These are phyloP conservation scores for Craseonycteris thonglongyai DNA, from an alignment of 2,113 vertebrate species.

Conservation along the genomic window DNA sequence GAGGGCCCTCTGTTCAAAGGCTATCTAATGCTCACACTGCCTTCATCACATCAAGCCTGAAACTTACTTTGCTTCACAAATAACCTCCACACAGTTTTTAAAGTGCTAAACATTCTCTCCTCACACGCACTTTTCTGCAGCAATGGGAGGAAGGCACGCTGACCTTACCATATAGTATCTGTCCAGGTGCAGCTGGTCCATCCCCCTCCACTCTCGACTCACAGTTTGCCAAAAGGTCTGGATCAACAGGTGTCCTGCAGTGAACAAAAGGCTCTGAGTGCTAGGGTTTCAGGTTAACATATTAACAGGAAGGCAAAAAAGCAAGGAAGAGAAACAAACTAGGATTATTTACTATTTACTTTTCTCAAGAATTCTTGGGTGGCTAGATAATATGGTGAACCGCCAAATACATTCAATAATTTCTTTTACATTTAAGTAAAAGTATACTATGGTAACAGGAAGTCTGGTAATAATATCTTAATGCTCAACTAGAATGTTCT, in stretches of 20 bases:
- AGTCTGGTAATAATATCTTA: neutral
- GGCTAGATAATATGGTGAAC: neutral
- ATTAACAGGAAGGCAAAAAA: fast-evolving
- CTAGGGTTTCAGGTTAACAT: fast-evolving
- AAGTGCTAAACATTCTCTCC: neutral
- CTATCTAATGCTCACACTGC: fast-evolving
- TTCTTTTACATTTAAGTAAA: neutral
- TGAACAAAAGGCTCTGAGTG: neutral
- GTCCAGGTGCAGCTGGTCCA: conserved; percentile 88
- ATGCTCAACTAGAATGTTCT: neutral
- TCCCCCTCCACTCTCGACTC: conserved; percentile 91
- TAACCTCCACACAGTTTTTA: neutral
- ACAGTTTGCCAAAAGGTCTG: conserved; percentile 90
- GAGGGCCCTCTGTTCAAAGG: fast-evolving
- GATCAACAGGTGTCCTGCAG: conserved; percentile 86
- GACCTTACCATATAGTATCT: conserved; percentile 88
- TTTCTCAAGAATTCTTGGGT: neutral
- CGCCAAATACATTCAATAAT: neutral
- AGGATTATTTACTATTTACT: neutral
- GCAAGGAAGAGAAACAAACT: neutral
- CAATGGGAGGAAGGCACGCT: fast-evolving
- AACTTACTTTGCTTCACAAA: neutral
- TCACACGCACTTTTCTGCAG: neutral
- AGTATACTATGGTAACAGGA: neutral
- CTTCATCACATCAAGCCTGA: no score